Evolutionary conservation across 2,797 vertebrate species (phyloP), one percentile per base, ranked within the genome.

Genomic region (Lateolabrax maculatus): DNA sequence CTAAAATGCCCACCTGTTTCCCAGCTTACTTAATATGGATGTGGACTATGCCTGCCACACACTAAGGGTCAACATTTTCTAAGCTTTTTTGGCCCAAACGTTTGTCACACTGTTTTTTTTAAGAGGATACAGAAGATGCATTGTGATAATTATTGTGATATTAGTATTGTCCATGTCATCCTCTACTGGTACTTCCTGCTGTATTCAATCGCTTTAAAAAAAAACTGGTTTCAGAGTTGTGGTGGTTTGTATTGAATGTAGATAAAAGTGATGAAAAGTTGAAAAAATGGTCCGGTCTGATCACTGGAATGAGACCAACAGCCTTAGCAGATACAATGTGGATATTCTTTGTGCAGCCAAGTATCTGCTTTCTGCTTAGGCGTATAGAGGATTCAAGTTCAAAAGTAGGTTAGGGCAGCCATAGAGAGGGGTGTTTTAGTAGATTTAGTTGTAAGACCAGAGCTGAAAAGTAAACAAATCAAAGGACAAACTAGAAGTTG

Each of bases 1-100:
- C 80, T 75, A 81, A 87, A 92, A 93, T 65, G 82, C 77, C 83
- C 60, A 31, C 61, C 73, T 55, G 74, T 82, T 87, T 81, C 69
- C 55, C 70, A 44, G 74, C 74, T 63, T 70, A 71, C 82, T 75
- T 77, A 46, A 71, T 79, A 76, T 78, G 71, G 65, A 87, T 70
- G 52, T 68, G 67, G 57, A 72, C 53, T 60, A 64, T 29, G 67
- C 29, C n/a, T 8, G 67, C 52, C n/a, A 27, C 70, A 64, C 60
- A 55, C 15, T 37, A 13, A n/a, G 2, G 84, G 73, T 81, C 55
- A 83, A 67, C 64, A 67, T 77, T 21, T 29, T n/a, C n/a, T 29
- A 29, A 53, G 52, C 2, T 53, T 53, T 66, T 69, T 63, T 29
- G 27, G 44, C 21, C 43, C 43, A 61, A 77, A 48, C 43, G 51